Base-by-base conservation (phyloP, 2,888 invertebrate species). In the Temnothorax rugatulus region DNA sequence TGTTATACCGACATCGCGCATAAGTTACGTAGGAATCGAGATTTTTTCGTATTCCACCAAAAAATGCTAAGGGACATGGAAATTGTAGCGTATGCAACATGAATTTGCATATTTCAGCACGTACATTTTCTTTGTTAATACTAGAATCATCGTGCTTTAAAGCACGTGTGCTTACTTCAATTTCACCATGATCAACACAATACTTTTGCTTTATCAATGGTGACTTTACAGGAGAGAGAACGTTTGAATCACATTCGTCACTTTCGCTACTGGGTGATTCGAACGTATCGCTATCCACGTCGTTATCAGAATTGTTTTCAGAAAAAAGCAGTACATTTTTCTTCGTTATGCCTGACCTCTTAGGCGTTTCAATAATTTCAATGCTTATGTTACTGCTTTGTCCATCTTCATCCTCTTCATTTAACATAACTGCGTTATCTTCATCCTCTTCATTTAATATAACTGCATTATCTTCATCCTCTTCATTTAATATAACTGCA, bases 61-160 rank as follows among this genome's bases (percentile, higher is more conserved):
- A 68, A 52, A 68, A 68, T 68, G 29, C 29, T 34, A 68, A 68
- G 7, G 68, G 68, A 68, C 68, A 68, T 21, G 47, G 34, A 68
- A 68, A 50, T 68, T 29, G 47, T 25, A 68, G 18, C 29, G 25
- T 66, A 15, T 68, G 25, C 21, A 68, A 29, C 66, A 66, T 66
- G n/a, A 66, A 66, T 59, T 59, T 59, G 7, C 59, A 59, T 59
- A 59, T 59, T 59, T 63, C 63, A 38, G 59, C 59, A 29, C 59
- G 29, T 63, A 63, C 38, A 38, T 63, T 63, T 63, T 63, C 63
- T 8, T 63, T 63, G 18, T 63, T 63, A n/a, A 63, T 63, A 63
- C 3, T 38, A 25, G 38, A 38, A 63, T 63, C n/a, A 9, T 63
- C 63, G 34, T 63, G 38, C 18, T 29, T 29, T 29, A 29, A 29